phyloP scores from a whole-genome alignment of 2,797 vertebrate species.

The Coracias cyanogaster region DNA sequence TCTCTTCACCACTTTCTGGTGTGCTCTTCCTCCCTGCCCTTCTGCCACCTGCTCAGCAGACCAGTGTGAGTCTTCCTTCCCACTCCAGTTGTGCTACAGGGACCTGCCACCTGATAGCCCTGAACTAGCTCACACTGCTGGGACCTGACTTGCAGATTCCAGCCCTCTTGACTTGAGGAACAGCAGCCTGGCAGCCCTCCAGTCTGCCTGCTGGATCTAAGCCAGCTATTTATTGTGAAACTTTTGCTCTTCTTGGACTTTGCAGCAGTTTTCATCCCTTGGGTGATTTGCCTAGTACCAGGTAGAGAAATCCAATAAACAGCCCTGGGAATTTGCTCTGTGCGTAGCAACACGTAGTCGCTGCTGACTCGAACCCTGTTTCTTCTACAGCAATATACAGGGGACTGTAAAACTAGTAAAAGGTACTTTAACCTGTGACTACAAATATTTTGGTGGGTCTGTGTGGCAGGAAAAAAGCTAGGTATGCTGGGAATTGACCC shows the following conservation, averaged over 20 bases:
- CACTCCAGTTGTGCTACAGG: rapidly evolving
- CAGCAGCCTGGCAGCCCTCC: conserved; percentile 13
- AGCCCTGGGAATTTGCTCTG: conserved; percentile 35
- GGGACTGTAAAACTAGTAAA: conserved; percentile 1
- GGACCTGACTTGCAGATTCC: conserved; percentile 19
- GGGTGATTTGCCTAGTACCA: conserved; percentile 38
- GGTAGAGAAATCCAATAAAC: conserved; percentile 52
- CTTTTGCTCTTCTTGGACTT: conserved; percentile 49
- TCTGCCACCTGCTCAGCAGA: background rate
- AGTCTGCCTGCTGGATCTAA: conserved; percentile 1
- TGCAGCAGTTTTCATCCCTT: conserved; percentile 26
- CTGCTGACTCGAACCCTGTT: background rate
- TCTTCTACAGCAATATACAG: conserved; percentile 21
- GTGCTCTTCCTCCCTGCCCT: background rate
- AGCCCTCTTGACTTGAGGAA: background rate
- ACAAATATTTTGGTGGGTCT: background rate
- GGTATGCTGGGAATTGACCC: background rate
- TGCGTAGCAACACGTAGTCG: background rate
- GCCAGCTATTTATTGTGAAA: conserved; percentile 45
- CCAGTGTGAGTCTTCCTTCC: background rate
- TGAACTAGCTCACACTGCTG: background rate
- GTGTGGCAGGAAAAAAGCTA: background rate
- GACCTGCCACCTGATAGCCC: background rate
- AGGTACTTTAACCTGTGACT: conserved; percentile 11
- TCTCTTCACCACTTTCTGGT: background rate